Conservation (phyloP, 2,888 invertebrate genomes). For the Nemoura dubitans region DNA sequence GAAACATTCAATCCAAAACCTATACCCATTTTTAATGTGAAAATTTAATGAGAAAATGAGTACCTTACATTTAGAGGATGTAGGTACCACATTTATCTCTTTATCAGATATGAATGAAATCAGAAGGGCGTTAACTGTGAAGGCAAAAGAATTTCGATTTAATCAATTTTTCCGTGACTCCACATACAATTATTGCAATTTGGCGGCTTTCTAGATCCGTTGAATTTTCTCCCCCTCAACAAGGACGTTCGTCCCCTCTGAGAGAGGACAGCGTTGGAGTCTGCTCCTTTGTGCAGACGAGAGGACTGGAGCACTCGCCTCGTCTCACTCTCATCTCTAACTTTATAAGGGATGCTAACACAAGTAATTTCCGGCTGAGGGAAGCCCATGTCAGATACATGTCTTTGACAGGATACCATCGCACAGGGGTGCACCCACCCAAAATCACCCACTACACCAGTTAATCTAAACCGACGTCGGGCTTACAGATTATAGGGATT, state of each 20-base stretch:
- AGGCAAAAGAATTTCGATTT: neutral
- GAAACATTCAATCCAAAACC: neutral
- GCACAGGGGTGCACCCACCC: neutral
- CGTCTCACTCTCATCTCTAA: neutral
- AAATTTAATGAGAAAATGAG: neutral
- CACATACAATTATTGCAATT: neutral
- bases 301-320: neutral
- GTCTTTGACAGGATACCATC: conserved; percentile 12
- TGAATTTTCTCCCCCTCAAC: neutral
- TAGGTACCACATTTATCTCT: neutral
- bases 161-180: neutral
- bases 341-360: conserved; percentile 7
- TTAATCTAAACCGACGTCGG: neutral
- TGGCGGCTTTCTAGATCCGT: neutral
- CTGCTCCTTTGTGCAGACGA: neutral
- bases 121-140: neutral
- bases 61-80: no score
- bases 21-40: neutral
- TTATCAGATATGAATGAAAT: neutral
- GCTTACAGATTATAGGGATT: neutral
- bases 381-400: conserved; percentile 12
- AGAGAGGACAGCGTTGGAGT: neutral
- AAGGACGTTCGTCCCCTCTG: neutral
- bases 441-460: neutral
- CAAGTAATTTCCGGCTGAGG: conserved; percentile 4